Conservation (phyloP, 2,797 vertebrate species). For the Anguilla pacifica region DNA sequence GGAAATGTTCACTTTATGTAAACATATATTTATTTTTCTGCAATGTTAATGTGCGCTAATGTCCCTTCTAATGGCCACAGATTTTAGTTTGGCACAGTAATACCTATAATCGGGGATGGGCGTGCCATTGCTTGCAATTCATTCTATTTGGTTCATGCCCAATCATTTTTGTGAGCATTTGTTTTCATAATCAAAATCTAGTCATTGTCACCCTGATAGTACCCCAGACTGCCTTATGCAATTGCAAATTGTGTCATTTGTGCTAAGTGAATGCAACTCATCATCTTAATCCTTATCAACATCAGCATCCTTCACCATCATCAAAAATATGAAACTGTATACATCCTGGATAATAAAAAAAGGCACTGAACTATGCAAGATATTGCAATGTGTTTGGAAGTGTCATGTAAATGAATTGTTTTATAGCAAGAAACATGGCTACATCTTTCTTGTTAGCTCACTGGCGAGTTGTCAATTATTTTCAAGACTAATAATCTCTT, state of each 20-base stretch:
- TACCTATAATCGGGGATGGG: background rate
- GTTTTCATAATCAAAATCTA: background rate
- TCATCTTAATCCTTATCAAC: background rate
- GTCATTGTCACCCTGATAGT: background rate
- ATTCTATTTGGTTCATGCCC: background rate
- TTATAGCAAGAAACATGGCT: background rate
- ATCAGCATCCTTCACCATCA: background rate
- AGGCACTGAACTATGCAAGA: background rate
- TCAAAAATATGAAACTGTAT: background rate
- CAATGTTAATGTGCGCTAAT: background rate
- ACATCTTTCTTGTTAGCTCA: background rate
- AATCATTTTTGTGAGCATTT: background rate
- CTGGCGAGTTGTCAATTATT: background rate
- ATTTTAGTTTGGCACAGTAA: background rate
- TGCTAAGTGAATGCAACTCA: background rate
- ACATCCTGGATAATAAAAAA: background rate
- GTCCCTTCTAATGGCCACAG: background rate
- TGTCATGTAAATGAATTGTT: background rate
- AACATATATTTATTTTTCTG: background rate
- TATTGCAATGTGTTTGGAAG: background rate
- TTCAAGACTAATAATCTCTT: background rate
- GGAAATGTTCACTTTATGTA: background rate
- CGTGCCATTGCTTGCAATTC: background rate
- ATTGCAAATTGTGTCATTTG: slow-evolving; percentile 1
- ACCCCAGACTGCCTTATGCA: background rate